Evolutionary conservation across 2,888 invertebrate species (phyloP).

Genomic region (Neuroscelio doddi): DNA sequence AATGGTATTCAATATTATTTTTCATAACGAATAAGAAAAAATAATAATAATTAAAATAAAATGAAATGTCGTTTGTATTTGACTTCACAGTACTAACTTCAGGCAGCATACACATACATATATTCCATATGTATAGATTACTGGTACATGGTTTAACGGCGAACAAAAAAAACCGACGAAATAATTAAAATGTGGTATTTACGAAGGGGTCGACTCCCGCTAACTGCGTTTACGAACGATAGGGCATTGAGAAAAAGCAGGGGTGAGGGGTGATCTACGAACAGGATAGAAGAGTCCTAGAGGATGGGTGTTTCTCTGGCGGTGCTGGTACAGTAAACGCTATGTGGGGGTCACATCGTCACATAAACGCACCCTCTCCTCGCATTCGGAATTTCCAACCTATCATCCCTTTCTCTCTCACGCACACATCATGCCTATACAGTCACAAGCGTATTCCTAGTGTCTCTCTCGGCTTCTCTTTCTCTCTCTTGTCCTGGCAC

Average conservation of each 20-base stretch:
- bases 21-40: too few relatives aligned
- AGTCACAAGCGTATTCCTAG: constrained; percentile 8
- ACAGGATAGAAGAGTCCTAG: constrained; percentile 23
- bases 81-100: too few relatives aligned
- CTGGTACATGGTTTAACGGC: background rate
- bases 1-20: too few relatives aligned
- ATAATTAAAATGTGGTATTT: constrained; percentile 65
- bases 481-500: constrained; percentile 50
- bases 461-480: constrained; percentile 41
- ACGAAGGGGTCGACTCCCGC: constrained; percentile 50
- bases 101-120: background rate
- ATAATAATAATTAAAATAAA: too few relatives aligned
- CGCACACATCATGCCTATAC: background rate
- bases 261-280: constrained; percentile 30
- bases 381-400: constrained; percentile 15
- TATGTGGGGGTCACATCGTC: constrained; percentile 19
- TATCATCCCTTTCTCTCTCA: constrained; percentile 26
- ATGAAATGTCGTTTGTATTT: too few relatives aligned
- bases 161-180: constrained; percentile 48
- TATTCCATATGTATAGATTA: background rate
- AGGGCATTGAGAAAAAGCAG: constrained; percentile 41
- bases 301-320: constrained; percentile 32
- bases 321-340: background rate
- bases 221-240: constrained; percentile 52
- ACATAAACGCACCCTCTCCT: constrained; percentile 17